These are phyloP conservation scores for Harpegnathos saltator DNA, from an alignment of 1,140 invertebrate genomes.

Conservation along the genomic window DNA sequence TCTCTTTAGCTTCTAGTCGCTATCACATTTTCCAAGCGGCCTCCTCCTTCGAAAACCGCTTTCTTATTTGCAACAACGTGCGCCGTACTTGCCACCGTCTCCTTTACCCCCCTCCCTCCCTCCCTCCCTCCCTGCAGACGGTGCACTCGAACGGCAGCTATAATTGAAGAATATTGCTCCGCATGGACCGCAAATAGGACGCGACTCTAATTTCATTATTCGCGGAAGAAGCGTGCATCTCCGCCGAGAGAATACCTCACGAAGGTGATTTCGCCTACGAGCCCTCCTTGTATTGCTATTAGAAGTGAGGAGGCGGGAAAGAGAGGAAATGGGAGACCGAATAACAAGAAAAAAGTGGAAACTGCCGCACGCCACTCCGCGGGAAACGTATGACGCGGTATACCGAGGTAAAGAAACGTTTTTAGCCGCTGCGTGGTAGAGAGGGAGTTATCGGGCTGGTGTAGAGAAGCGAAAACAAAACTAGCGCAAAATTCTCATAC, in stretches of 20 bases:
- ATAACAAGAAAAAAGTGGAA: slow-evolving; percentile 54
- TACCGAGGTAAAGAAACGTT: slow-evolving; percentile 42
- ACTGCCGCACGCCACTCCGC: slow-evolving; percentile 24
- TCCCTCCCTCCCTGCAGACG: not conserved
- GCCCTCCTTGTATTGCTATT: slow-evolving; percentile 72
- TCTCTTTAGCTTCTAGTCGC: slow-evolving; percentile 51
- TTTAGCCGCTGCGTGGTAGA: slow-evolving; percentile 39
- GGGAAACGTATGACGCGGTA: slow-evolving; percentile 63
- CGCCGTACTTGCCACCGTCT: slow-evolving; percentile 23
- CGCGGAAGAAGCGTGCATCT: slow-evolving; percentile 67
- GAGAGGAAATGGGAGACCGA: slow-evolving; percentile 8
- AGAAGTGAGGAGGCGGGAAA: slow-evolving; percentile 19
- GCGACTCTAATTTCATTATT: slow-evolving; percentile 77
- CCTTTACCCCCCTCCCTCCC: not conserved
- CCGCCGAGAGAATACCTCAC: slow-evolving; percentile 71
- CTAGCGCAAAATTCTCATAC: not conserved
- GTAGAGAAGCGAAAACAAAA: slow-evolving; percentile 2
- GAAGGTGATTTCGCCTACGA: slow-evolving; percentile 66
- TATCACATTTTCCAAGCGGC: slow-evolving; percentile 72
- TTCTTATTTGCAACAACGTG: slow-evolving; percentile 73
- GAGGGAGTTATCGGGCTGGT: not conserved
- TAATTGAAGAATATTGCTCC: slow-evolving; percentile 78
- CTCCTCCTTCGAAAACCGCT: slow-evolving; percentile 63
- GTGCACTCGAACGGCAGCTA: slow-evolving; percentile 64
- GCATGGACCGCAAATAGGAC: slow-evolving; percentile 74